These are phyloP conservation scores for Drosophila pachea DNA, from an alignment of 1,140 invertebrate species.

Conservation along the genomic window DNA sequence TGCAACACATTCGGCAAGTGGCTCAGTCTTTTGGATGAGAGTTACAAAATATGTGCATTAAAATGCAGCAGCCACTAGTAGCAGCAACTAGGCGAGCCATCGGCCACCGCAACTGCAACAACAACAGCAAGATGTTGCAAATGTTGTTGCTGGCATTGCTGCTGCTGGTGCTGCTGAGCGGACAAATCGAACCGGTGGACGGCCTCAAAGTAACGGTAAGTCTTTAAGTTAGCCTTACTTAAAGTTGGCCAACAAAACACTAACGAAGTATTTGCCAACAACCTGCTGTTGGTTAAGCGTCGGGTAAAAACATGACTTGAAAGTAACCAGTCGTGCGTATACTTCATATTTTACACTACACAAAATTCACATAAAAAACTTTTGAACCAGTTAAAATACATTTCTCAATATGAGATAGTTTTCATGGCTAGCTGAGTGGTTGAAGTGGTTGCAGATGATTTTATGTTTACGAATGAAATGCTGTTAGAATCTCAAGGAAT, in stretches of 20 bases:
- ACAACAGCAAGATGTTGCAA: conserved; percentile 28
- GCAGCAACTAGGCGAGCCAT: not conserved
- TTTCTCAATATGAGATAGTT: not conserved
- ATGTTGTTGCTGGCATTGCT: conserved; percentile 21
- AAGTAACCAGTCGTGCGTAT: conserved; percentile 18
- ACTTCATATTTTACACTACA: conserved; percentile 9
- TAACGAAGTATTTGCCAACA: conserved; percentile 4
- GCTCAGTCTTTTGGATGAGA: conserved; percentile 28
- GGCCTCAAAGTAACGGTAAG: conserved; percentile 63
- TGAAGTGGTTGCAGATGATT: too few relatives aligned
- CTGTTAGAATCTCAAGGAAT: too few relatives aligned
- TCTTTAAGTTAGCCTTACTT: conserved; percentile 6
- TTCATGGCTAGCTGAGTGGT: not conserved
- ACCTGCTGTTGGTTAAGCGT: conserved; percentile 12
- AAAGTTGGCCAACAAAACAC: conserved; percentile 21
- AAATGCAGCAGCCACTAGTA: conserved; percentile 27
- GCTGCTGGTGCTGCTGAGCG: conserved; percentile 43
- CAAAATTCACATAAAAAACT: not conserved
- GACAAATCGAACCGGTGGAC: conserved; percentile 49
- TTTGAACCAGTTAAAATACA: not conserved
- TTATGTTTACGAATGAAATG: too few relatives aligned
- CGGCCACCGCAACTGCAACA: conserved; percentile 22
- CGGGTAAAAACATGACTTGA: not conserved
- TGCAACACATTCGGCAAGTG: conserved; percentile 37
- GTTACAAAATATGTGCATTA: conserved; percentile 40